Conservation (phyloP, 2,888 invertebrate genomes). For the Acleris laterana region DNA sequence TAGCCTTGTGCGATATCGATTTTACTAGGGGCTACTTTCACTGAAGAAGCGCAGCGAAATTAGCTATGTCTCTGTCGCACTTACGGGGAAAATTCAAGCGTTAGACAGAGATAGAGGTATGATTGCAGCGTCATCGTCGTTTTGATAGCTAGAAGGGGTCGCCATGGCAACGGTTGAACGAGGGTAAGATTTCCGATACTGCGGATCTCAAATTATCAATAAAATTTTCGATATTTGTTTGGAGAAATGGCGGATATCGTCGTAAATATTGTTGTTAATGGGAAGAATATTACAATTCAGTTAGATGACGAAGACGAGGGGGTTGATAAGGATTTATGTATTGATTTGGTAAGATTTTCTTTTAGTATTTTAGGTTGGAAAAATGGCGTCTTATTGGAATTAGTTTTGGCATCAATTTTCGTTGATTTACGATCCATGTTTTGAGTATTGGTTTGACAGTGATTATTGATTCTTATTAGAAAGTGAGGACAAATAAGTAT, state of each 20-base stretch:
- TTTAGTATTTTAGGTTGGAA: slow-evolving; percentile 30
- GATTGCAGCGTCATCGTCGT: slow-evolving; percentile 40
- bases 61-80: slow-evolving; percentile 52
- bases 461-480: too few relatives aligned
- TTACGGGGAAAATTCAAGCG: slow-evolving; percentile 35
- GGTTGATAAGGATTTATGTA: slow-evolving; percentile 52
- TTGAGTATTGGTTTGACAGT: too few relatives aligned
- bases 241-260: slow-evolving; percentile 60
- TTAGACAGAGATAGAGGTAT: slow-evolving; percentile 50
- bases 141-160: slow-evolving; percentile 65
- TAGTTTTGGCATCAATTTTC: neutral
- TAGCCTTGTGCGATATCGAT: slow-evolving; percentile 85
- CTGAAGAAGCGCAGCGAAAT: slow-evolving; percentile 48
- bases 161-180: slow-evolving; percentile 65
- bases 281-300: slow-evolving; percentile 50
- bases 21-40: slow-evolving; percentile 72
- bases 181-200: slow-evolving; percentile 78
- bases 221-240: slow-evolving; percentile 73
- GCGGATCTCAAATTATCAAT: slow-evolving; percentile 59
- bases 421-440: neutral
- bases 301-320: slow-evolving; percentile 48
- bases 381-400: slow-evolving; percentile 30
- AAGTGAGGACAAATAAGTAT: too few relatives aligned
- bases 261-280: slow-evolving; percentile 57
- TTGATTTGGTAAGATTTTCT: slow-evolving; percentile 65